Conservation (phyloP, 2,113 vertebrate genomes). For the Ondatra zibethicus region DNA sequence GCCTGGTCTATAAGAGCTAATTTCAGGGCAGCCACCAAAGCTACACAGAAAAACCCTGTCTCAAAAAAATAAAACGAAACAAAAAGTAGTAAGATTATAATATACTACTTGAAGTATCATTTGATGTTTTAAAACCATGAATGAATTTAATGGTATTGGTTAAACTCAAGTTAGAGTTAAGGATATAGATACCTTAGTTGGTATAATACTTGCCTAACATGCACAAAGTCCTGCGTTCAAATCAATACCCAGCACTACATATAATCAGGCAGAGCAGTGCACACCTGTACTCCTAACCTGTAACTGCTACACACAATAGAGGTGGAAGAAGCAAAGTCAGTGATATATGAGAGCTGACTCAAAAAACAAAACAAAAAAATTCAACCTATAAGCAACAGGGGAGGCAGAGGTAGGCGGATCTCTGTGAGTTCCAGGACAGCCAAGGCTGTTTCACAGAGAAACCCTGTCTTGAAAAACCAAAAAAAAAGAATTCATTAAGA, state of each 20-base stretch:
- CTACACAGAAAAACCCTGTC: no score
- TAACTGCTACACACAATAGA: background rate
- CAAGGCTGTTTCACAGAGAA: no score
- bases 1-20: no score
- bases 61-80: no score
- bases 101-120: background rate
- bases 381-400: background rate
- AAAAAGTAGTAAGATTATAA: slow-evolving; percentile 4
- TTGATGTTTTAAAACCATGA: slow-evolving; percentile 5
- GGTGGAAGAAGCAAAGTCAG: background rate
- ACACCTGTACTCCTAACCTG: background rate
- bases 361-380: slow-evolving; percentile 13
- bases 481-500: background rate
- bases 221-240: background rate
- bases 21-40: no score
- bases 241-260: background rate
- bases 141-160: background rate
- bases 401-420: no score
- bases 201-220: background rate
- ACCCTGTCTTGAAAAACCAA: no score
- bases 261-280: background rate
- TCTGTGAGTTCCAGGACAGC: no score
- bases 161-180: background rate
- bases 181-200: background rate
- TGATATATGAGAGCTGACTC: background rate